Percentiles rank a stretch among this genome's conserved stretches.
Evolutionary conservation across 2,888 invertebrate species (phyloP).

Genomic region (Tethea ocularis): DNA sequence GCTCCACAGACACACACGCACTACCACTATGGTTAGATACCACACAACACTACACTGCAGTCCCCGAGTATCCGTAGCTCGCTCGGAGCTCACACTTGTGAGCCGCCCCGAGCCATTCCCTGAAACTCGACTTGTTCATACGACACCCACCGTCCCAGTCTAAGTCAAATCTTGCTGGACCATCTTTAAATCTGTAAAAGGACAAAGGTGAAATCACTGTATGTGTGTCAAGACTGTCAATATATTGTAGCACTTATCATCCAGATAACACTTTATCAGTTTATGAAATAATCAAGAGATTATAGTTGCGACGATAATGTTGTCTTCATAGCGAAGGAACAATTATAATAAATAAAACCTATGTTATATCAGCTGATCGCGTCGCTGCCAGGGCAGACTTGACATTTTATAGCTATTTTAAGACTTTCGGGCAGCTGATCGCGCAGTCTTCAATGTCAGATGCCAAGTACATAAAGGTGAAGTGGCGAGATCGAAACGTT

Average conservation of each 20-base stretch:
- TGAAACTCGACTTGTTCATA: conserved; percentile 43
- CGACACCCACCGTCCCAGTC: conserved; percentile 51
- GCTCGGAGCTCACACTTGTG: conserved; percentile 66
- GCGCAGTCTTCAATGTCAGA: conserved; percentile 78
- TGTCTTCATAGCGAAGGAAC: conserved; percentile 44
- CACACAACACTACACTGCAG: conserved; percentile 73
- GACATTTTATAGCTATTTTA: conserved; percentile 82
- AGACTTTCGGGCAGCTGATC: conserved; percentile 79
- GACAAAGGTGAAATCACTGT: conserved; percentile 56
- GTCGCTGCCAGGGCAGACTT: conserved; percentile 77
- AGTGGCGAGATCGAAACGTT: conserved; percentile 25
- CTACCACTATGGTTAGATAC: conserved; percentile 71
- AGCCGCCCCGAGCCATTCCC: conserved; percentile 69
- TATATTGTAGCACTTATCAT: conserved; percentile 46
- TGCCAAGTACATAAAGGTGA: conserved; percentile 50
- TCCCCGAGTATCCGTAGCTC: conserved; percentile 58
- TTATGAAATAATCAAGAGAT: conserved; percentile 51
- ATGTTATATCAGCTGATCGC: conserved; percentile 78
- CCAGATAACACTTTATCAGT: conserved; percentile 57
- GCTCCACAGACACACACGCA: conserved; percentile 53
- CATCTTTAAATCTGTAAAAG: conserved; percentile 81
- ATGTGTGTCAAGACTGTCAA: conserved; percentile 50
- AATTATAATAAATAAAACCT: conserved; percentile 72
- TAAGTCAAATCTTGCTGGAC: conserved; percentile 84
- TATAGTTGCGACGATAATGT: conserved; percentile 52